Base-by-base conservation (phyloP, 2,797 vertebrate genomes). In the Oryzias dopingdopingensis region DNA sequence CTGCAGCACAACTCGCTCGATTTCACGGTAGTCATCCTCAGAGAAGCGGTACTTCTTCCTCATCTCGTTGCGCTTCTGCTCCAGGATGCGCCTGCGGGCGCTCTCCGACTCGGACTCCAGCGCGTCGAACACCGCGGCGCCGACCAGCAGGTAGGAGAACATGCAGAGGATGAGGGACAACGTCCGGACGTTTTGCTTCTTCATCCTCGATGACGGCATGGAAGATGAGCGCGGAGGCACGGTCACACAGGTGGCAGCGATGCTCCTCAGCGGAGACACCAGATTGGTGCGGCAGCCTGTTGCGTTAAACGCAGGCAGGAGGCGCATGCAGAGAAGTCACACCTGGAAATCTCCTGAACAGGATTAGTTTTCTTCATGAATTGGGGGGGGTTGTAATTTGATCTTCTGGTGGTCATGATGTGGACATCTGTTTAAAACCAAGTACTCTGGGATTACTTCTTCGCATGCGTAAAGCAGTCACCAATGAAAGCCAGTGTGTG, bases 51-150 rank as follows among this genome's bases (percentile, higher is more conserved):
- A 95, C 90, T 94, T 96, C 83, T 91, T 93, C 57, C 92, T 94
- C 80, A 96, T 90, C 82, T 95, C 94, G 71, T 74, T 90, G 74
- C 92, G 93, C 89, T 95, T 95, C 91, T 93, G 93, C 86, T 95
- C 94, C 89, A 97, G n/a, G 67, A 88, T 65, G 83, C 88, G 84
- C 14, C 88, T 60, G 66, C 94, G 92, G 70, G 92, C 92, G 87
- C 84, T 93, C 90, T 96, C 95, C 44, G 92, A 86, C 89, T 96
- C 94, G 5, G 96, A 96, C 90, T 97, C 95, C 13, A 97, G 92
- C 53, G 95, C 95, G 84, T 96, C 95, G 84, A 96, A 97, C 59
- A 96, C 95, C 41, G 94, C 94, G 71, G 95, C 95, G 65, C 96
- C 95, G 77, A 95, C 95, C 90, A 95, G 91, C 87, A 96, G 81